Evolutionary conservation across 1,140 invertebrate species (phyloP), one percentile per base, ranked within the genome.

Genomic region (Druon quercuslanigerum): DNA sequence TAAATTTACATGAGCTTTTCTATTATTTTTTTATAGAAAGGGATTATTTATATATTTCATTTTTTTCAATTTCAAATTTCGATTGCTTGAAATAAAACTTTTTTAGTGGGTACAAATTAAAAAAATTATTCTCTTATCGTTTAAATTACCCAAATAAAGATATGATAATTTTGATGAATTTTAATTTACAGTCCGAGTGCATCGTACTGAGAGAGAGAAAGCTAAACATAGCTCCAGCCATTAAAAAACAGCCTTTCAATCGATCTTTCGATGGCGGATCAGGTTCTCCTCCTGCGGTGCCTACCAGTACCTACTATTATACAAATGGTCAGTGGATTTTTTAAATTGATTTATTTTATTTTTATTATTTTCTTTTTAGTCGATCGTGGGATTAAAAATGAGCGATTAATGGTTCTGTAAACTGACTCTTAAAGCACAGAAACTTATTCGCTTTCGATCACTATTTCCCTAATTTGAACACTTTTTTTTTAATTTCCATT

Each of bases 201-300:
- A 93, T 96, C 79, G 93, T 96, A 52, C 92, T 97, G 79, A 94
- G 95, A 87, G 96, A 97, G 87, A 93, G 96, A 83, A 96, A 96
- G 90, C 90, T 97, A 72, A 97, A 97, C 87, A 96, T 97, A 89
- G 96, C 96, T n/a, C 96, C 96, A 80, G 96, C 96, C 78, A 96
- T 97, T 79, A 96, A 96, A 86, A 97, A 97, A 90, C 96, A 97
- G 92, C 87, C 90, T 46, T 91, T 91, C 71, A 91, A 88, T 86
- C 88, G 90, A 84, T 90, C 90, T 50, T 92, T 90, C 73, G 91
- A 91, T 74, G 90, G 89, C 79, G 88, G 90, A 74, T 89, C 88
- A 82, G 90, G 90, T 51, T 91, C 89, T 25, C 90, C 90, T 74
- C 91, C 91, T 75, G 85, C 90, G 76, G 89, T 93, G 79, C 92